Base-by-base conservation (phyloP, 2,797 vertebrate genomes). In the Natrix natrix region DNA sequence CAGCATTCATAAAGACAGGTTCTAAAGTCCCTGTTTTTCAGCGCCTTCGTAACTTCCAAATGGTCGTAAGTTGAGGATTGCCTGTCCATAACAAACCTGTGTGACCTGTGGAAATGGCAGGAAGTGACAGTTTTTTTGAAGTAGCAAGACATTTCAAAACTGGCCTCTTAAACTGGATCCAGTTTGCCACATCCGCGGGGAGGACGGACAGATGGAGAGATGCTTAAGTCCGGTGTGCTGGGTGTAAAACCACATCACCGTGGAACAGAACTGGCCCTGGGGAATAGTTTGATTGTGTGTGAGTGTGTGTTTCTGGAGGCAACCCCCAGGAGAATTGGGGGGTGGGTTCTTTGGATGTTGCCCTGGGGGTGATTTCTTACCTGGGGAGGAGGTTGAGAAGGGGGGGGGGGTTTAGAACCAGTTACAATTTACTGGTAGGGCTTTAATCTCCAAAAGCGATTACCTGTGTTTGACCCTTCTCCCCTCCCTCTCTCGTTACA, bases 401-500 rank as follows among this genome's bases (percentile, higher is more conserved):
- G 4, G 26, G 26, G 0, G 26, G 12, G 0, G 16, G 2, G 2
- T 1, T 2, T 11, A 16, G 16, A 48, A 56, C 26, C 17, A 10
- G 11, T 54, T n/a, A 7, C 17, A 11, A 4, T 86, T 66, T 66
- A 26, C 26, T 8, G 14, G 5, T 4, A 14, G 52, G 20, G 8
- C 59, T 37, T 60, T 26, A 1, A 60, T 54, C 59, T 0, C 43
- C 20, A 4, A 37, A 8, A 43, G 20, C 8, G 10, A 20, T 10
- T 2, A 16, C 22, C 26, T 10, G 2, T 4, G 20, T 8, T 2
- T 1, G 22, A 54, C 16, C 57, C 14, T 91, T 32, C 95, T 91
- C 69, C 95, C 92, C 86, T 97, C 89, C 16, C 92, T 66, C 1
- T 20, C 0, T 59, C 0, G 6, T 52, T 86, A 14, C 93, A 97